These are phyloP conservation scores for Siniperca chuatsi DNA, from an alignment of 2,113 vertebrate genomes.

Conservation along the genomic window DNA sequence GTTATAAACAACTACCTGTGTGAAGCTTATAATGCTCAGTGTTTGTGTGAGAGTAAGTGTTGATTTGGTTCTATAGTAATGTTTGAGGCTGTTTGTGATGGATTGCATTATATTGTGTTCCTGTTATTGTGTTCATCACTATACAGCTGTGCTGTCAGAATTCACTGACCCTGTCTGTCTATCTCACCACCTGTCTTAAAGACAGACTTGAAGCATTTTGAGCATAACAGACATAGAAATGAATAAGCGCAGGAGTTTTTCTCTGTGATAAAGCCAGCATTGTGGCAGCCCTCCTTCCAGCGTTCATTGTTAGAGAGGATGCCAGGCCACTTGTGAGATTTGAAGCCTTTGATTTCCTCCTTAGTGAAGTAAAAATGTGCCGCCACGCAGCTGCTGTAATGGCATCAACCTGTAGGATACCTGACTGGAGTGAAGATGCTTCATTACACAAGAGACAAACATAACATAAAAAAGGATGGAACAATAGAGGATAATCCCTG, in stretches of 20 bases:
- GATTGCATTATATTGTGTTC: conserved; percentile 2
- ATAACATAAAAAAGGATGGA: background rate
- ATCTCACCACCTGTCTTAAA: background rate
- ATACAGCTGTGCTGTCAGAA: background rate
- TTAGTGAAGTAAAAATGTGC: conserved; percentile 16
- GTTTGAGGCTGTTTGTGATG: background rate
- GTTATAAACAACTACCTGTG: background rate
- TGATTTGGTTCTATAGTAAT: background rate
- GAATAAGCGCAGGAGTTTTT: background rate
- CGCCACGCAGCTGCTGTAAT: conserved; percentile 45
- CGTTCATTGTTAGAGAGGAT: conserved; percentile 45
- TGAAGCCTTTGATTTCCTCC: conserved; percentile 62
- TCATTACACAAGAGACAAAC: conserved; percentile 1
- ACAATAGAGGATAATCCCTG: background rate
- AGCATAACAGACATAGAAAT: background rate
- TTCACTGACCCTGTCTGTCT: background rate
- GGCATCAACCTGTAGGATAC: conserved; percentile 22
- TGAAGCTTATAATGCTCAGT: background rate
- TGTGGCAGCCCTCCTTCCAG: conserved; percentile 8
- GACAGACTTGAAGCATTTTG: background rate
- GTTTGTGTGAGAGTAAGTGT: background rate
- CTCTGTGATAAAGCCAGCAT: conserved; percentile 25
- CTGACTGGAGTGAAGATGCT: background rate
- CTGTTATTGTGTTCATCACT: background rate
- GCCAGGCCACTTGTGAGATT: conserved; percentile 43